Evolutionary conservation across 2,113 vertebrate genomes (phyloP).

Genomic region (Gavia stellata): DNA sequence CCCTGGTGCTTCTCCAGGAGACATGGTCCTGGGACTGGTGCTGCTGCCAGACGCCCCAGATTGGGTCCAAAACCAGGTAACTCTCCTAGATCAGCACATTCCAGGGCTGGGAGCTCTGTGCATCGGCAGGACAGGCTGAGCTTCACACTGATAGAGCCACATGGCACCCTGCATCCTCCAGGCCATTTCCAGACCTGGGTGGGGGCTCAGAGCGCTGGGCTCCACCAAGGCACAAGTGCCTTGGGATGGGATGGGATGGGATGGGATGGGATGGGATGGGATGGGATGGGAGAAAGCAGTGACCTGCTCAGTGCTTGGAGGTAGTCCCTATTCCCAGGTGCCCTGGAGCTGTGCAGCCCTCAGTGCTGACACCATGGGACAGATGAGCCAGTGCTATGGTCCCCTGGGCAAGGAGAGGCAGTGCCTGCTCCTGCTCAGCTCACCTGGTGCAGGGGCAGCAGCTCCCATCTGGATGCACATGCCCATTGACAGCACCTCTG

Average conservation of each 20-base stretch:
- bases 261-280: neutral
- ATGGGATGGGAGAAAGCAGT: neutral
- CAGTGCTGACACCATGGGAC: neutral
- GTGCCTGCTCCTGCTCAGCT: neutral
- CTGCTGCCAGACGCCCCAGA: neutral
- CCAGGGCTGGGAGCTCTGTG: neutral
- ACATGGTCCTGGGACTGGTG: neutral
- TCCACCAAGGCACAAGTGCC: neutral
- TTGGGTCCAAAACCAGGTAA: neutral
- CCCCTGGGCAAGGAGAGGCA: neutral
- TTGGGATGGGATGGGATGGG: neutral
- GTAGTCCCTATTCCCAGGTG: neutral
- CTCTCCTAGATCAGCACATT: neutral
- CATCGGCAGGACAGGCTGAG: neutral
- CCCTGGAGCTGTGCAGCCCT: neutral
- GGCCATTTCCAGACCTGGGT: neutral
- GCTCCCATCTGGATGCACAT: neutral
- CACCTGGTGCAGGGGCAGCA: neutral
- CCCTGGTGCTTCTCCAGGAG: neutral
- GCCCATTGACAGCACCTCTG: neutral
- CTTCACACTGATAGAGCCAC: neutral
- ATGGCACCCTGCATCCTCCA: neutral
- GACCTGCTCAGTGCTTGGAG: neutral
- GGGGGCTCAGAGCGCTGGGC: neutral
- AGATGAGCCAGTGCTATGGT: rapidly evolving